These are phyloP conservation scores for Phoxinus dragarum DNA, from an alignment of 2,797 vertebrate species.

Conservation along the genomic window DNA sequence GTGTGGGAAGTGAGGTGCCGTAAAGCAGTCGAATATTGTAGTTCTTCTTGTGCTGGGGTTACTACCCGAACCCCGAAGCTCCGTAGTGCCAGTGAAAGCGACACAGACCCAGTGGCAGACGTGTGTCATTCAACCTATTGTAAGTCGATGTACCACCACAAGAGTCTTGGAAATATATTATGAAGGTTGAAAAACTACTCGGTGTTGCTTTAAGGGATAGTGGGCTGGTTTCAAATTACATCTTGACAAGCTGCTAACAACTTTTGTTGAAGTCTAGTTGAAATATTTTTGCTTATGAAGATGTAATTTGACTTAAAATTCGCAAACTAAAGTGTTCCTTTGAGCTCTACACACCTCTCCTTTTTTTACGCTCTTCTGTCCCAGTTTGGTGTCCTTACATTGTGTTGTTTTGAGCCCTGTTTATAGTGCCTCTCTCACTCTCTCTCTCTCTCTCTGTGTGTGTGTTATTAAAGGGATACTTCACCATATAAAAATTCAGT, in stretches of 20 bases:
- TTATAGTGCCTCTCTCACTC: constrained; percentile 39
- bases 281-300: constrained; percentile 25
- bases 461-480: constrained; percentile 34
- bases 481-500: neutral
- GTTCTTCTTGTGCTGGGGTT: no score
- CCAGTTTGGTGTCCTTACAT: constrained; percentile 26
- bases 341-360: constrained; percentile 12
- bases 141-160: no score
- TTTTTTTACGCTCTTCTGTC: neutral
- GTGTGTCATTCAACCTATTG: no score
- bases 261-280: neutral
- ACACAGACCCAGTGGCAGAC: no score
- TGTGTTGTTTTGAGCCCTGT: neutral
- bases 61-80: no score
- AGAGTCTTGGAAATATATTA: no score
- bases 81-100: no score
- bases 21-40: no score
- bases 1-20: no score
- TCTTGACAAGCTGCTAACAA: constrained; percentile 21
- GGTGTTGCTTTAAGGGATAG: neutral
- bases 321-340: constrained; percentile 51
- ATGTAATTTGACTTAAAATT: constrained; percentile 31
- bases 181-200: no score
- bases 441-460: constrained; percentile 40
- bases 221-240: constrained; percentile 25